phyloP scores from a whole-genome alignment of 2,113 vertebrate genomes.

The Grammomys surdaster region DNA sequence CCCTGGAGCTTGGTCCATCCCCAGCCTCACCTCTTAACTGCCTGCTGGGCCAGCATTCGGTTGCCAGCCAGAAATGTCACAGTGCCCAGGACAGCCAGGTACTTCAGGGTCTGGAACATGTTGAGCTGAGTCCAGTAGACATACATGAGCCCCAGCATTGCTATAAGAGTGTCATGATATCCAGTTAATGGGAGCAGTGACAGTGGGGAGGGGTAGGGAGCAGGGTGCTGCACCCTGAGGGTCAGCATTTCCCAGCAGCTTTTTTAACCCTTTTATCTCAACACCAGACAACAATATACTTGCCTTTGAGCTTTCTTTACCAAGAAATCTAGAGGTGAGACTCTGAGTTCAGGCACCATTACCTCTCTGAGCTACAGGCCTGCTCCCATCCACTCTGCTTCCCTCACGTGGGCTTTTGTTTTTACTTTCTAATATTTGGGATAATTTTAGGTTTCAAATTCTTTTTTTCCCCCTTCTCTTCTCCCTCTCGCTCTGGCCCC shows the following conservation, averaged over 20 bases:
- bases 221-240: not conserved
- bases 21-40: slow-evolving; percentile 93
- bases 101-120: slow-evolving; percentile 99
- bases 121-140: slow-evolving; percentile 99
- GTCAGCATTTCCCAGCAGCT: not conserved
- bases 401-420: not conserved
- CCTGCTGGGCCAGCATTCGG: slow-evolving; percentile 99
- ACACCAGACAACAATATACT: not conserved
- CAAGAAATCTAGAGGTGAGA: slow-evolving; percentile 28
- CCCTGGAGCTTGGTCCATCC: not conserved
- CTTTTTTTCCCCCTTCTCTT: not conserved
- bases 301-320: not conserved
- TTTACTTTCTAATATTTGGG: not conserved
- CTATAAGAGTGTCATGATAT: slow-evolving; percentile 82
- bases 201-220: not conserved
- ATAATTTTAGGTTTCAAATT: slow-evolving; percentile 45
- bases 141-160: slow-evolving; percentile 98
- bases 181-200: not conserved
- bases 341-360: not conserved
- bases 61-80: slow-evolving; percentile 98
- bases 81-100: slow-evolving; percentile 95
- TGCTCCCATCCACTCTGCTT: not conserved
- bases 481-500: too few relatives aligned
- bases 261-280: not conserved
- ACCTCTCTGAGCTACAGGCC: not conserved